Conservation (phyloP, 1,140 invertebrate species). For the Tetramorium alpestre region DNA sequence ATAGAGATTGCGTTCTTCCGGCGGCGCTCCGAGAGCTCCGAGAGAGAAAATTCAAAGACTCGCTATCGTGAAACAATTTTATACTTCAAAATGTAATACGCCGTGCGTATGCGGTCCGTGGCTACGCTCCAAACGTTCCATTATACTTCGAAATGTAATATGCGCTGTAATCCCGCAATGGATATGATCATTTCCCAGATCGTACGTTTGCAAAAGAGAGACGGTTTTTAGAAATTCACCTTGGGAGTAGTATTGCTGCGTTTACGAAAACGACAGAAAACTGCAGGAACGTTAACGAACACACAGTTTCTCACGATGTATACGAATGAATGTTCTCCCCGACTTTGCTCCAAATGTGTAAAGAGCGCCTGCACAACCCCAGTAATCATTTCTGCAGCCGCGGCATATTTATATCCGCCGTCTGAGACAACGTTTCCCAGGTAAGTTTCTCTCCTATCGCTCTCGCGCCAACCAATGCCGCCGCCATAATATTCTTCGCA, state of each 20-base stretch:
- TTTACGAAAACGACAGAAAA: neutral
- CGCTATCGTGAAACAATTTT: slow-evolving; percentile 29
- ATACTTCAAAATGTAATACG: slow-evolving; percentile 37
- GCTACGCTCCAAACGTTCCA: slow-evolving; percentile 32
- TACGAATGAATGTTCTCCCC: neutral
- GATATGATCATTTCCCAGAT: slow-evolving; percentile 6
- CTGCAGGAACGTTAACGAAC: neutral
- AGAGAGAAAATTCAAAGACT: slow-evolving; percentile 32
- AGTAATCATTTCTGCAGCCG: neutral
- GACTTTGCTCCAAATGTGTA: neutral
- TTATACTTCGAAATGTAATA: slow-evolving; percentile 59
- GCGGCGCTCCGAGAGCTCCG: neutral
- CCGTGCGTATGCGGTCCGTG: slow-evolving; percentile 15
- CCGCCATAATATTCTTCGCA: slow-evolving; percentile 23
- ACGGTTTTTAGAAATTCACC: neutral
- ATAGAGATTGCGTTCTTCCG: slow-evolving; percentile 65
- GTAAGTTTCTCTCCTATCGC: slow-evolving; percentile 26
- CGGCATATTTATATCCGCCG: neutral
- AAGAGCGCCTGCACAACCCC: neutral
- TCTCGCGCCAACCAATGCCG: neutral
- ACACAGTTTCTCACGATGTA: neutral
- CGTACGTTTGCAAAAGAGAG: neutral
- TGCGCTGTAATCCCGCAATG: slow-evolving; percentile 25
- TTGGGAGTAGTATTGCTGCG: neutral
- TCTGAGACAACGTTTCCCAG: slow-evolving; percentile 1